Base-by-base conservation (phyloP, 2,113 vertebrate genomes). In the Talpa occidentalis region DNA sequence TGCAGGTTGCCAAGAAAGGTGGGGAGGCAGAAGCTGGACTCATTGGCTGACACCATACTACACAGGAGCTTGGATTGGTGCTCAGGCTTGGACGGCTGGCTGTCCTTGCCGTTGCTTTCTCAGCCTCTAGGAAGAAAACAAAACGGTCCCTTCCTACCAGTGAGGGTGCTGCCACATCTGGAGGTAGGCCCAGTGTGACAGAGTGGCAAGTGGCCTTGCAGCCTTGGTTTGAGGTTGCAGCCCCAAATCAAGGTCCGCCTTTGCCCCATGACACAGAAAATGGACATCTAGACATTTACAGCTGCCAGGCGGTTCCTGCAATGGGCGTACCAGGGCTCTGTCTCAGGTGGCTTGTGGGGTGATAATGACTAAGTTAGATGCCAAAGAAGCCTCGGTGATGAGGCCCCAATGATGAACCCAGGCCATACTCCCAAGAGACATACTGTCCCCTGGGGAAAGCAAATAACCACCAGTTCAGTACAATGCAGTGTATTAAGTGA, bases 1-100 rank as follows among this genome's bases (percentile, higher is more conserved):
- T 35, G 64, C 66, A 10, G 32, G 49, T 37, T 84, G 78, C 77
- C 85, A 62, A 78, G 77, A 91, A 94, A 84, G 92, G 52, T 11
- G 47, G 89, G 69, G 82, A 89, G 56, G 54, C 73, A 49, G 86
- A 32, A 67, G 17, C 44, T 64, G 19, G 52, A 37, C 44, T 79
- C 56, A 42, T 37, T 78, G 72, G 74, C 74, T 12, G 40, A 28
- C 26, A 1, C 19, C 21, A 54, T 5, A 21, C 84, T 64, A 12
- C 7, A 32, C 70, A 24, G 77, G 28, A 49, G 35, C 17, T 40
- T 56, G 35, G 54, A 3, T 8, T n/a, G 8, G 4, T n/a, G 52
- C 82, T 30, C 8, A 1, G 1, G 12, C 10, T 28, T 2, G 12
- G 16, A 35, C 35, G 84, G 72, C 84, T 24, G 21, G 59, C 10